Percentiles rank a stretch among this genome's conserved stretches.
These are phyloP conservation scores for Callyntrura guangdongensis DNA, from an alignment of 2,888 invertebrate genomes.

Conservation along the genomic window DNA sequence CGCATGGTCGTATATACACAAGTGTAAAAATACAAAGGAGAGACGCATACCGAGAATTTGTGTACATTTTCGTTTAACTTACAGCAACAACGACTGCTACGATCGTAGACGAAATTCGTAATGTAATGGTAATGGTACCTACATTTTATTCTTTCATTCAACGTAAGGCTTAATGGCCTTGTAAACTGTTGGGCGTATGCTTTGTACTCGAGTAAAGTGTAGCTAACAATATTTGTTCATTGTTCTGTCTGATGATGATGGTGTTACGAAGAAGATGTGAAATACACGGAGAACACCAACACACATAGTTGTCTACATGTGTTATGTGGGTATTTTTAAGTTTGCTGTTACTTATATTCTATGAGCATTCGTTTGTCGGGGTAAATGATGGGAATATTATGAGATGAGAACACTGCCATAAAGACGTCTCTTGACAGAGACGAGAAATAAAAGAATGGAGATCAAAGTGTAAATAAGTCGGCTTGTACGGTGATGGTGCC, in stretches of 20 bases:
- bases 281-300: not conserved
- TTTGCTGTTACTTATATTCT: not conserved
- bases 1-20: not conserved
- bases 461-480: constrained; percentile 56
- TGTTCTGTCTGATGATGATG: not conserved
- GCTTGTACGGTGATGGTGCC: constrained; percentile 30
- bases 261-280: not conserved
- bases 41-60: not conserved
- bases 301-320: constrained; percentile 14
- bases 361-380: constrained; percentile 39
- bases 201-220: constrained; percentile 38
- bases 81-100: not conserved
- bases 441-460: not conserved
- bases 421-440: constrained; percentile 40
- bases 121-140: constrained; percentile 23
- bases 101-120: not conserved
- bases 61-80: not conserved
- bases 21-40: not conserved
- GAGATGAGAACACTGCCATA: constrained; percentile 56
- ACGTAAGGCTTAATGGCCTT: constrained; percentile 72
- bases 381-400: constrained; percentile 61
- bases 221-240: constrained; percentile 46
- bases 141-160: constrained; percentile 57
- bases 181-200: constrained; percentile 75
- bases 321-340: not conserved